Evolutionary conservation across 1,140 invertebrate species (phyloP).

Genomic region (Papilio dardanus): DNA sequence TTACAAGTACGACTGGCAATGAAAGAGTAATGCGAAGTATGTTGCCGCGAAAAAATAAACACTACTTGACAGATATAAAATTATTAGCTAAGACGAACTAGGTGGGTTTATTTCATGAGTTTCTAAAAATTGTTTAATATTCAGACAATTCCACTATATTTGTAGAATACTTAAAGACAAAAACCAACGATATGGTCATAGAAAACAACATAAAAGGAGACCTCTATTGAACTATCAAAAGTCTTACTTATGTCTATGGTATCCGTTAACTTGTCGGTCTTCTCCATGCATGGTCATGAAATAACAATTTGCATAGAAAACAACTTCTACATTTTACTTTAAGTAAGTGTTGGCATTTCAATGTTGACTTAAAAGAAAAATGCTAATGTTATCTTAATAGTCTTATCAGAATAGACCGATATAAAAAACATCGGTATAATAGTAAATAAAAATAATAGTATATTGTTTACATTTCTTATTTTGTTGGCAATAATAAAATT

Average conservation of each 20-base stretch:
- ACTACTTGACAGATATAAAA: too few relatives aligned
- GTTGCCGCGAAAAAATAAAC: background rate
- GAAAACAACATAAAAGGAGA: too few relatives aligned
- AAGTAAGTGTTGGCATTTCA: background rate
- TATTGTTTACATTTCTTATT: slow-evolving; percentile 10
- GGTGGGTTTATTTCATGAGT: too few relatives aligned
- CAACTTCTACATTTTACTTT: background rate
- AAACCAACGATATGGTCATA: too few relatives aligned
- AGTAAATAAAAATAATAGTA: background rate
- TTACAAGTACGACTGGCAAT: background rate
- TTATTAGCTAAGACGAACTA: background rate
- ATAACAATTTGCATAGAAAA: slow-evolving; percentile 2
- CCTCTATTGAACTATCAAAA: too few relatives aligned
- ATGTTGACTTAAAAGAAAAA: background rate
- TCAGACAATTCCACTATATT: too few relatives aligned
- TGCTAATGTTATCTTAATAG: too few relatives aligned
- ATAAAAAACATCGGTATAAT: background rate
- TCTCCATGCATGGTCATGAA: background rate
- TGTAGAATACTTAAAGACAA: too few relatives aligned
- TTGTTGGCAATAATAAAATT: background rate
- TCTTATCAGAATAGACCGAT: background rate
- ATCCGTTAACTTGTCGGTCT: background rate
- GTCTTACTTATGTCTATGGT: too few relatives aligned
- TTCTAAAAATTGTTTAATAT: too few relatives aligned
- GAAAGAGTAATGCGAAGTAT: too few relatives aligned